phyloP scores from a whole-genome alignment of 2,113 vertebrate species.

The Podarcis muralis region DNA sequence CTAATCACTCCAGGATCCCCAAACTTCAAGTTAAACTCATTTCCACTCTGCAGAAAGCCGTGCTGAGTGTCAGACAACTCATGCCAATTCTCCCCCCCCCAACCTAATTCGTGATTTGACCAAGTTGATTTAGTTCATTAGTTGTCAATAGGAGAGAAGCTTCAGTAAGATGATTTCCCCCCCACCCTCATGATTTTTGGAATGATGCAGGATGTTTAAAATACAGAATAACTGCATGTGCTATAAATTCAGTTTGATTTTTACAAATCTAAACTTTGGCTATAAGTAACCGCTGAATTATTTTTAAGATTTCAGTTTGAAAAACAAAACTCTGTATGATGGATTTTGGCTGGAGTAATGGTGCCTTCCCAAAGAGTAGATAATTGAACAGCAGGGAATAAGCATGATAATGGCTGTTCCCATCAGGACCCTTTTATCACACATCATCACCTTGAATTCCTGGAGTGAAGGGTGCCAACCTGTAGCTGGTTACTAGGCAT shows the following conservation, averaged over 20 bases:
- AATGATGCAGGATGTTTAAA: slow-evolving; percentile 52
- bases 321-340: slow-evolving; percentile 35
- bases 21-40: slow-evolving; percentile 66
- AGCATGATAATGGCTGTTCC: not conserved
- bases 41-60: slow-evolving; percentile 53
- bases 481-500: slow-evolving; percentile 85
- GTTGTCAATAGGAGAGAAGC: slow-evolving; percentile 50
- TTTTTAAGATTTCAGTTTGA: slow-evolving; percentile 16
- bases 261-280: slow-evolving; percentile 52
- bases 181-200: slow-evolving; percentile 42
- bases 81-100: slow-evolving; percentile 14
- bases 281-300: slow-evolving; percentile 8
- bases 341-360: slow-evolving; percentile 54
- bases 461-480: slow-evolving; percentile 81
- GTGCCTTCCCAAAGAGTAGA: not conserved
- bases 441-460: slow-evolving; percentile 64
- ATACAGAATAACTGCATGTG: slow-evolving; percentile 11
- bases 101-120: slow-evolving; percentile 25
- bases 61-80: slow-evolving; percentile 49
- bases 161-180: slow-evolving; percentile 43
- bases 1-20: slow-evolving; percentile 80
- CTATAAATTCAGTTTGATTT: slow-evolving; percentile 22
- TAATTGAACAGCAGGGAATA: not conserved
- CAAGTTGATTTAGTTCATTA: slow-evolving; percentile 58
- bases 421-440: slow-evolving; percentile 57